Evolutionary conservation across 2,797 vertebrate genomes (phyloP), one percentile per base, ranked within the genome.

Genomic region (Halcyon badia): DNA sequence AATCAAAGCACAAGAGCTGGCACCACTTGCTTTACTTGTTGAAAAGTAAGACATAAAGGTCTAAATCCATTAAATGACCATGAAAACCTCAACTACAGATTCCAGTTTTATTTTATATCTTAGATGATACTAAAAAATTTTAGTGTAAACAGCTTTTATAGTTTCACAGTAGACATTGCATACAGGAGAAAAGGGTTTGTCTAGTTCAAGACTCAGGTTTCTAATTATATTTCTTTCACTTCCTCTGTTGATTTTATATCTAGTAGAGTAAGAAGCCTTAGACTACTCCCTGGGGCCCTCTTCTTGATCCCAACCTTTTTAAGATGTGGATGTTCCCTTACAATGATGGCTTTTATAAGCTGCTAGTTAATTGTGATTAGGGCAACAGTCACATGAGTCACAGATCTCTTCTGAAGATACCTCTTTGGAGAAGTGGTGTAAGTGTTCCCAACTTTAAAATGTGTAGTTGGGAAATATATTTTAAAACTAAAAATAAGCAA

Each of bases 191-290:
- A 51, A 76, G 22, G 17, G 14, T 73, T 93, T 80, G n/a, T 71
- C 39, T 65, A 11, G 11, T 79, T 86, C 68, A 94, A 90, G 73
- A 75, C n/a, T 89, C 61, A n/a, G 56, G 90, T 90, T 83, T 87
- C 77, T 71, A 87, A 92, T 81, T 75, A n/a, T 89, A 77, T 82
- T 87, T 65, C n/a, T 87, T 95, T 95, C 62, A 93, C 37, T 90
- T 95, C 84, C 82, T 86, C 39, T 80, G 19, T 21, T 81, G 48
- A 65, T 86, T 93, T 83, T 94, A 69, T 77, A 87, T 93, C 78
- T 92, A 70, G 33, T 70, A n/a, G 48, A 51, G 11, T 52, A n/a
- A 56, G 31, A 57, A 94, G 62, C 48, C n/a, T 75, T 79, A 31
- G 77, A 35, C 25, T 84, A 13, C 56, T 84, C 28, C 15, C 37